Evolutionary conservation across 2,113 vertebrate genomes (phyloP), one percentile per base, ranked within the genome.

Genomic region (Vidua chalybeata): DNA sequence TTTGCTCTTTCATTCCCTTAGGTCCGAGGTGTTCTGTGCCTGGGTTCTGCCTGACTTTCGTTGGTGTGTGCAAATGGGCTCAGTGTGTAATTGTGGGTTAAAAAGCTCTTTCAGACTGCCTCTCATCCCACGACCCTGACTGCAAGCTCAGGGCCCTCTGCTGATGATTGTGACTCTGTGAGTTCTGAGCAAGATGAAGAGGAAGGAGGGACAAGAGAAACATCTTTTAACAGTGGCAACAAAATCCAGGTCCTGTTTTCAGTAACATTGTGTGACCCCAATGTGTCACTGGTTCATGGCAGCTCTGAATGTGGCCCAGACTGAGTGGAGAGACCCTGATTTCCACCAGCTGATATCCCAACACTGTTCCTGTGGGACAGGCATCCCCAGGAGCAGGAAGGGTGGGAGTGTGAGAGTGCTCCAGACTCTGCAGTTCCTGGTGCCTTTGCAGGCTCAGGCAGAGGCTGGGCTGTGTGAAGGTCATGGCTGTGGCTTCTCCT

Each of bases 361-460:
- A 1, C 23, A 0, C 18, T 2, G 0, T 20, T 63, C 24, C 54
- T 28, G 68, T 26, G 82, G 2, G 2, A 24, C 39, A 30, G 59
- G 46, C 2, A 1, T 33, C 46, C 46, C 43, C 43, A 18, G 80
- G 49, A 73, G 63, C 9, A 10, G 21, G 52, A 22, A 2, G 62
- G 54, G 8, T 31, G 41, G 62, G 15, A 19, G n/a, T 30, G 11
- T 4, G 9, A 26, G 33, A 24, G 30, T 58, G 67, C 35, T 18
- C 24, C 39, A 33, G 43, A 51, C 46, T 46, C 68, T 37, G 66
- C 52, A n/a, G 66, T n/a, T 77, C 22, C 54, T 77, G 6, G 0
- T 55, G 48, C 59, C 18, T 45, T 15, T 45, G 63, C 56, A 37
- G 67, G 16, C 73, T 28, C 45, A 12, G 59, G 78, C 62, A 90